Conservation (phyloP, 2,888 invertebrate genomes). For the Cephus runcator region DNA sequence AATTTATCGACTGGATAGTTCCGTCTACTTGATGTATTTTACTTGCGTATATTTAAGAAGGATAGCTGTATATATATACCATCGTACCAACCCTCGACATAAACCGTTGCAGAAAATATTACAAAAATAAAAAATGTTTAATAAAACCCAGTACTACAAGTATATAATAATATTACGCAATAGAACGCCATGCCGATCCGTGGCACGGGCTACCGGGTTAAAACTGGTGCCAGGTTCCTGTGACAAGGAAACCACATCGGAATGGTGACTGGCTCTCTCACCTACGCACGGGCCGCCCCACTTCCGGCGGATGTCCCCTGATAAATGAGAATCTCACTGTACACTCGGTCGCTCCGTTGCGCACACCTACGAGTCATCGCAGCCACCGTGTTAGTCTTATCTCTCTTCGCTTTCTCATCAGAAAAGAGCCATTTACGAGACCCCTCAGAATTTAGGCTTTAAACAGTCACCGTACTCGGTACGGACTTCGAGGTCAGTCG, state of each 20-base stretch:
- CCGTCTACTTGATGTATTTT: background rate
- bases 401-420: background rate
- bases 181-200: background rate
- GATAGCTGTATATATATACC: background rate
- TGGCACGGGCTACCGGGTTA: background rate
- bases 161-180: background rate
- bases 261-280: slow-evolving; percentile 25
- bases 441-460: background rate
- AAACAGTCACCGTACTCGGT: background rate
- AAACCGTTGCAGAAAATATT: background rate
- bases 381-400: background rate
- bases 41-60: background rate
- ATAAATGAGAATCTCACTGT: slow-evolving; percentile 61
- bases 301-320: slow-evolving; percentile 64
- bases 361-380: slow-evolving; percentile 27
- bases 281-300: slow-evolving; percentile 62
- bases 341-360: slow-evolving; percentile 24
- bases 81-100: background rate
- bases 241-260: slow-evolving; percentile 5
- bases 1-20: slow-evolving; percentile 54
- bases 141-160: background rate
- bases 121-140: background rate
- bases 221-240: background rate
- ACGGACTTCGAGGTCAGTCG: background rate
- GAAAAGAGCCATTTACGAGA: background rate